Conservation (phyloP, 2,888 invertebrate species). For the Perizoma flavofasciatum region DNA sequence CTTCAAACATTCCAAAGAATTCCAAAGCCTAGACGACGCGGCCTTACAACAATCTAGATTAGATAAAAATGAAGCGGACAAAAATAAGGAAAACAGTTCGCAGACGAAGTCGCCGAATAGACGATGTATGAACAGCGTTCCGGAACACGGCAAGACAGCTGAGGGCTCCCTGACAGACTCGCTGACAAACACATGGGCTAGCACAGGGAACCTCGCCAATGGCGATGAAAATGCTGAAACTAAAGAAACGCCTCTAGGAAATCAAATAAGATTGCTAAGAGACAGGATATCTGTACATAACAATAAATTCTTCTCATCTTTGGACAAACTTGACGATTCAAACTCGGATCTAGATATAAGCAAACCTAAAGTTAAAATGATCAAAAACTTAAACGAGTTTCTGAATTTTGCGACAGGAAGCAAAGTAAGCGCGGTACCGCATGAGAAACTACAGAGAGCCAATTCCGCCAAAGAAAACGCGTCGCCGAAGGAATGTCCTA, state of each 20-base stretch:
- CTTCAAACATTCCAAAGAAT: conserved; percentile 84
- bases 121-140: conserved; percentile 69
- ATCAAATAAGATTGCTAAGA: conserved; percentile 69
- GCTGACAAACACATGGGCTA: conserved; percentile 52
- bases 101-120: conserved; percentile 48
- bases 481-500: conserved; percentile 61
- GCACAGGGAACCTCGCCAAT: conserved; percentile 67
- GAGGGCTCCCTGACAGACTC: conserved; percentile 45
- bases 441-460: conserved; percentile 66
- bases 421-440: conserved; percentile 64
- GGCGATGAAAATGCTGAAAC: conserved; percentile 57
- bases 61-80: conserved; percentile 54
- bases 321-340: conserved; percentile 81
- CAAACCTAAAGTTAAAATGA: conserved; percentile 78
- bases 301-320: conserved; percentile 81
- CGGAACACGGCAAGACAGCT: conserved; percentile 60
- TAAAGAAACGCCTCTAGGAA: conserved; percentile 69
- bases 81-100: conserved; percentile 49
- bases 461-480: conserved; percentile 65
- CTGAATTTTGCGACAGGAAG: conserved; percentile 89
- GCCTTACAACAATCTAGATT: conserved; percentile 61
- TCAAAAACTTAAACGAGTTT: conserved; percentile 94
- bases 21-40: conserved; percentile 88
- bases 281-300: conserved; percentile 77
- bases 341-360: conserved; percentile 59